Evolutionary conservation across 2,888 invertebrate genomes (phyloP).

Genomic region (Macrophya alboannulata): DNA sequence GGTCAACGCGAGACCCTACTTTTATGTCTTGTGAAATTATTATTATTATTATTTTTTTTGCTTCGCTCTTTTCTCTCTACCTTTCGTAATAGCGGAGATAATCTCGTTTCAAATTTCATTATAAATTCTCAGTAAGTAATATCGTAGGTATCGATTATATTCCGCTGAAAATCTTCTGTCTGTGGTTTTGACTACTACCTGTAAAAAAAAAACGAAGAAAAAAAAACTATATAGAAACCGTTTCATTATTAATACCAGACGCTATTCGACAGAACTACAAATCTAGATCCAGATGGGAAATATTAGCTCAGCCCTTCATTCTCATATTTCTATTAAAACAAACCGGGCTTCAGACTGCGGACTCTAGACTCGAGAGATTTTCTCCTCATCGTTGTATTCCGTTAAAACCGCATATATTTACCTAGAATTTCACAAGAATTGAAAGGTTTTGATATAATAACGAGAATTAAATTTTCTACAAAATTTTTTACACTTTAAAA

Average conservation of each 20-base stretch:
- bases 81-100: not conserved
- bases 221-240: not conserved
- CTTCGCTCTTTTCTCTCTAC: not conserved
- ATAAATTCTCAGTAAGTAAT: not conserved
- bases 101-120: not conserved
- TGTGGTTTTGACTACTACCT: not conserved
- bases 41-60: too few relatives aligned
- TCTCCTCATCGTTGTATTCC: not conserved
- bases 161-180: not conserved
- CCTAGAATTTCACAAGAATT: slow-evolving; percentile 1
- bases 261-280: not conserved
- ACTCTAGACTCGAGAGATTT: slow-evolving; percentile 5
- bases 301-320: slow-evolving; percentile 28
- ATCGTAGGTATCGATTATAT: not conserved
- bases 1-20: not conserved
- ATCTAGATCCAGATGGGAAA: slow-evolving; percentile 2
- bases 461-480: not conserved
- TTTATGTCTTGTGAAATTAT: not conserved
- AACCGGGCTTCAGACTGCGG: not conserved
- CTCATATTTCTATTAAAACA: slow-evolving; percentile 38
- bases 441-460: not conserved
- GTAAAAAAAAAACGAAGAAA: not conserved
- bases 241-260: slow-evolving; percentile 16
- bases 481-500: not conserved
- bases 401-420: slow-evolving; percentile 1